These are phyloP conservation scores for Melitaea athalia DNA, from an alignment of 2,888 invertebrate genomes.

Conservation along the genomic window DNA sequence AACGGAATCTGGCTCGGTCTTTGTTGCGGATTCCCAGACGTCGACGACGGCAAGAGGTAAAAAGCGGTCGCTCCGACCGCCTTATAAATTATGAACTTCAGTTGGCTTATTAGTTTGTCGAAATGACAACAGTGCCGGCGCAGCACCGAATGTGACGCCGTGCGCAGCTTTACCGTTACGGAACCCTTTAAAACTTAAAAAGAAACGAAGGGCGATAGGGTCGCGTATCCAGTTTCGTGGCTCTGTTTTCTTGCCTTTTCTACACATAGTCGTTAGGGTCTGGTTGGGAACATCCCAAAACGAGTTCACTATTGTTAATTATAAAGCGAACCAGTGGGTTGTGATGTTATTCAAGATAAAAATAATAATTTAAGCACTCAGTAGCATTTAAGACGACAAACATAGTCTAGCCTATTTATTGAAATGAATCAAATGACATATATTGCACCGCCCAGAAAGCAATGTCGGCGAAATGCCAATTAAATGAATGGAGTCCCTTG, in stretches of 20 bases:
- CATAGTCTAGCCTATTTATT: conserved; percentile 44
- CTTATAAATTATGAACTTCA: conserved; percentile 73
- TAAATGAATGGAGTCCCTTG: conserved; percentile 62
- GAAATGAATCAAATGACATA: conserved; percentile 60
- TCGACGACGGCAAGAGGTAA: conserved; percentile 66
- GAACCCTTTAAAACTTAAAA: conserved; percentile 55
- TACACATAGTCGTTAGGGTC: conserved; percentile 49
- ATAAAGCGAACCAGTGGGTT: conserved; percentile 44
- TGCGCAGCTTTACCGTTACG: conserved; percentile 69
- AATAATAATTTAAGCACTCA: conserved; percentile 39
- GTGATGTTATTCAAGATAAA: conserved; percentile 25
- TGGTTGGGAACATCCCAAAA: conserved; percentile 37
- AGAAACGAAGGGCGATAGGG: conserved; percentile 67
- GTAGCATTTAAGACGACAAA: conserved; percentile 40
- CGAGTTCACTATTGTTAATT: conserved; percentile 44
- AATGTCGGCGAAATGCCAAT: conserved; percentile 66
- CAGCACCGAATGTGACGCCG: conserved; percentile 58
- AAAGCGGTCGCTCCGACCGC: conserved; percentile 74
- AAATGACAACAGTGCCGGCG: conserved; percentile 61
- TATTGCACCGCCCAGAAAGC: conserved; percentile 63
- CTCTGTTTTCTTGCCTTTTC: conserved; percentile 54
- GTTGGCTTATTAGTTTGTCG: conserved; percentile 69
- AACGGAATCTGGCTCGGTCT: conserved; percentile 75
- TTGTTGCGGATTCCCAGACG: conserved; percentile 81
- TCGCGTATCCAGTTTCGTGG: conserved; percentile 57